Evolutionary conservation across 2,888 invertebrate genomes (phyloP), one percentile per base, ranked within the genome.

Genomic region (Hecatera dysodea): DNA sequence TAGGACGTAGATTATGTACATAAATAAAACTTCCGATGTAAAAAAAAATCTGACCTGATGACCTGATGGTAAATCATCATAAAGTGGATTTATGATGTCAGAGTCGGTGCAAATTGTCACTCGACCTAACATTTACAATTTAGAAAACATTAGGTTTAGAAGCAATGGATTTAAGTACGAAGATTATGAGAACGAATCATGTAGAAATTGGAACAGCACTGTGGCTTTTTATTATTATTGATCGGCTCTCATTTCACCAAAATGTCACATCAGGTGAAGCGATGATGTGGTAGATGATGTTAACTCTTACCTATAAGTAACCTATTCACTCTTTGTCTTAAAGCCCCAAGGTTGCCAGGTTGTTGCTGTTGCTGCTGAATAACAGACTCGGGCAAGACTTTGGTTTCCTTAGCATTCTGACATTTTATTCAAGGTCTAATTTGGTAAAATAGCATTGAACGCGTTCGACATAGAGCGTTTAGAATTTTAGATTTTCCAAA

Each of bases 401-500:
- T 39, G 22, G 17, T 2, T 7, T 44, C 8, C 11, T 24, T 3
- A 29, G 46, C n/a, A 4, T 6, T 19, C 24, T 36, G 24, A 0
- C 4, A 15, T 50, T 33, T 19, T 9, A 44, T 36, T 15, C 12
- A 15, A 29, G 36, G 48, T 42, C 39, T 44, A 42, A 62, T 59
- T 65, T 61, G 22, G 42, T 29, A 57, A 44, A 59, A 36, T 63
- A n/a, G 19, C 24, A 57, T 48, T 62, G 56, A 64, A 50, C 12
- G 53, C n/a, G 8, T 44, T 65, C 24, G 17, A 11, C 50, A 24
- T 2, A 44, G 29, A 59, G 19, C 8, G 8, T 52, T 64, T 46
- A 33, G 3, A 55, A 3, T 55, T 48, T 61, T 66, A 27, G 62
- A 59, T 50, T 72, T 82, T 82, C 19, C 61, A 79, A 67, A 81